Evolutionary conservation across 2,888 invertebrate species (phyloP), one percentile per base, ranked within the genome.

Genomic region (Salpingus planirostris): DNA sequence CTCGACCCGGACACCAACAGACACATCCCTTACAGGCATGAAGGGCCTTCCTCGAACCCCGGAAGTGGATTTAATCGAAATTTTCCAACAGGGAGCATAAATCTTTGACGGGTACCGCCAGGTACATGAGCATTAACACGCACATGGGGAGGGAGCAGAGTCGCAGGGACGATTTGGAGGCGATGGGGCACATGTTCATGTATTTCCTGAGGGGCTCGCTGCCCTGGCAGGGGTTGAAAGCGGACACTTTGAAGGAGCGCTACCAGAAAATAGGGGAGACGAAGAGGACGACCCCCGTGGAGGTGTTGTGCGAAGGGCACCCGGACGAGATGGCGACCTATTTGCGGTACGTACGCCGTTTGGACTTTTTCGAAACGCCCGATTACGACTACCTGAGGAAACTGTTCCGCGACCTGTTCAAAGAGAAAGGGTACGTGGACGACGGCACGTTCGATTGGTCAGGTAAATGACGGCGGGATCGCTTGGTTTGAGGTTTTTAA

Each of bases 211-310:
- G 97, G 59, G 98, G 98, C 60, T 93, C 93, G 68, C 78, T 99
- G 69, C 98, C 98, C 53, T 97, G 97, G 97, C 98, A 99, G 75
- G 98, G 98, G 58, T 78, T 99, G 61, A 98, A 98, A 77, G 97
- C 97, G 56, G 97, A 97, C 69, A 98, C 96, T 59, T 77, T 98
- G 60, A 98, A 98, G 75, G 97, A 98, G 71, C 75, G 98, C 65
- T 99, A 99, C 76, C 97, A 98, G 75, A 98, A 97, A 76, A 99
- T 99, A 66, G 98, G 98, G 56, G 98, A 99, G 69, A 98, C 97
- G 50, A 99, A 99, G 70, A 78, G 96, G 59, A 90, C 92, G 56
- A 99, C 98, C 50, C 91, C 97, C 33, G 91, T 99, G 59, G 98
- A 99, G 74, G 85, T 78, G 55, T 72, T 86, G 43, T 86, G 86